Evolutionary conservation across 2,113 vertebrate genomes (phyloP), one percentile per base, ranked within the genome.

Genomic region (Hemichromis elongatus): DNA sequence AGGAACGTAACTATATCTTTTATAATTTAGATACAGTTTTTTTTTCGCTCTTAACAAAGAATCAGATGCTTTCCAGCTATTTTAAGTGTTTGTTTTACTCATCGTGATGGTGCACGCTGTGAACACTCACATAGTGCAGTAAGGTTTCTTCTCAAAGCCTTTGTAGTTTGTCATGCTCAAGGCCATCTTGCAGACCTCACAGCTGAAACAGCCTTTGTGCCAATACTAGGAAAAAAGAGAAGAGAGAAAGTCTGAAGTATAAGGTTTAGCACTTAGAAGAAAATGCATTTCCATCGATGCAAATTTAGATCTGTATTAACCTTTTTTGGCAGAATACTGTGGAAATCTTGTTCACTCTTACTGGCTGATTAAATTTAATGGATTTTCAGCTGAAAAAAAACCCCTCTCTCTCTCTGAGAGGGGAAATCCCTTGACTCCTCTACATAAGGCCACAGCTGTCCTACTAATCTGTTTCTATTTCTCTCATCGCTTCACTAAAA

Each of bases 101-200:
- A 14, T 37, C 14, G 3, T 37, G 11, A 8, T 57, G 47, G 33
- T 37, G 80, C 19, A 80, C 24, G 53, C n/a, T 30, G 57, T 54
- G 2, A 55, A 92, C 93, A 97, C 99, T 98, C 93, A 99, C 98
- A 97, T 97, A 90, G 95, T 98, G 95, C 98, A 99, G 95, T 99
- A 99, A 80, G 98, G 98, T 94, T 97, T 99, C 96, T 99, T 99
- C 87, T 99, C 97, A 80, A 99, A 99, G 91, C 98, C 98, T 96
- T 99, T 99, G 96, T 99, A 99, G 95, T 97, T 99, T 87, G 97
- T 98, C 98, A 99, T 99, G 94, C 99, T 99, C 89, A 99, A 96
- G 89, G 98, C 97, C 98, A 99, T 98, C 96, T 99, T 99, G 95
- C 98, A 99, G 45, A 98, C 97, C 91, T 99, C 98, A 80, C 98